These are phyloP conservation scores for Xenopus tropicalis DNA, from an alignment of 2,113 vertebrate species.

Conservation along the genomic window UCB_Xtro_10.0 CM004443.2:108040001-108040500, in stretches of 20 bases:
- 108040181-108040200: conserved; percentile 95
- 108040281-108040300: conserved; percentile 55
- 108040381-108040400: conserved; percentile 73
- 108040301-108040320: conserved; percentile 22
- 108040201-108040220: conserved; percentile 97
- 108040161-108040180: conserved; percentile 97
- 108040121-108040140: conserved; percentile 95
- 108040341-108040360: conserved; percentile 73
- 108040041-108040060: no score
- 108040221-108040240: conserved; percentile 91
- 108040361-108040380: conserved; percentile 66
- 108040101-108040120: conserved; percentile 85
- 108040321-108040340: conserved; percentile 69
- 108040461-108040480: conserved; percentile 66
- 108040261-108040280: conserved; percentile 76
- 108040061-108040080: no score
- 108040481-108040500: conserved; percentile 54
- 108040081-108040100: conserved; percentile 61
- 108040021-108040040: no score
- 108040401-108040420: conserved; percentile 72
- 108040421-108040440: conserved; percentile 81
- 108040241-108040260: conserved; percentile 94
- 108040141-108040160: conserved; percentile 99
- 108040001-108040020: no score
- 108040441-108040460: conserved; percentile 69